Evolutionary conservation across 2,113 vertebrate species (phyloP).

Genomic region (Melanotaenia duboulayi): DNA sequence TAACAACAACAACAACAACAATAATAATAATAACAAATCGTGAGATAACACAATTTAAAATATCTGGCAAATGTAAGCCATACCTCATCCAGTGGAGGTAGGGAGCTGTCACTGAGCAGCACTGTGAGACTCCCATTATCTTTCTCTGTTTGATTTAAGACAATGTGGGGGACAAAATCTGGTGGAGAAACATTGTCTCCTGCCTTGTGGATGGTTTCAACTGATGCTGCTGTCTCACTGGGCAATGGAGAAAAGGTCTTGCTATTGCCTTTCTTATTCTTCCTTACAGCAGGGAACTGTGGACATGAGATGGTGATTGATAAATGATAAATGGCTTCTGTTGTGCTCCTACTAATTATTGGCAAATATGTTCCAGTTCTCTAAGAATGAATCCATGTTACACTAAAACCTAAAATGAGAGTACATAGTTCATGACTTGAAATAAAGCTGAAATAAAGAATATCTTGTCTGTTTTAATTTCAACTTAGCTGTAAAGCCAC

Average conservation of each 20-base stretch:
- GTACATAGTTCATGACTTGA: too few species aligned
- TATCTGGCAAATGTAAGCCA: neutral
- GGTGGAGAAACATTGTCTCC: slow-evolving; percentile 27
- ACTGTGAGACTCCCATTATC: slow-evolving; percentile 57
- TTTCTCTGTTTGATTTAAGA: slow-evolving; percentile 69
- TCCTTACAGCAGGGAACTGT: slow-evolving; percentile 71
- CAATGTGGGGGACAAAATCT: slow-evolving; percentile 81
- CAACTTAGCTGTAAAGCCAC: neutral
- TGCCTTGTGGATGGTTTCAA: slow-evolving; percentile 66
- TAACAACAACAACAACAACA: neutral
- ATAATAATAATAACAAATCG: neutral
- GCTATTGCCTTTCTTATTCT: slow-evolving; percentile 65
- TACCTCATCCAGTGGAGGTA: slow-evolving; percentile 85
- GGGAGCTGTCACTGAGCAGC: slow-evolving; percentile 70
- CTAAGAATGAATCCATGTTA: too few species aligned
- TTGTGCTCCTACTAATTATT: too few species aligned
- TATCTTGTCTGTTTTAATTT: neutral
- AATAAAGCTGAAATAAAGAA: too few species aligned
- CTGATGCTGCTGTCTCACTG: slow-evolving; percentile 18
- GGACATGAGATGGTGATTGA: neutral
- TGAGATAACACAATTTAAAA: neutral
- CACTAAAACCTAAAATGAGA: too few species aligned
- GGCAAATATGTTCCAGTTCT: too few species aligned
- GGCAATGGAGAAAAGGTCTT: slow-evolving; percentile 66
- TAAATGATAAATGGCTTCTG: too few species aligned